phyloP scores from a whole-genome alignment of 2,797 vertebrate species.

The Lagodon rhomboides region DNA sequence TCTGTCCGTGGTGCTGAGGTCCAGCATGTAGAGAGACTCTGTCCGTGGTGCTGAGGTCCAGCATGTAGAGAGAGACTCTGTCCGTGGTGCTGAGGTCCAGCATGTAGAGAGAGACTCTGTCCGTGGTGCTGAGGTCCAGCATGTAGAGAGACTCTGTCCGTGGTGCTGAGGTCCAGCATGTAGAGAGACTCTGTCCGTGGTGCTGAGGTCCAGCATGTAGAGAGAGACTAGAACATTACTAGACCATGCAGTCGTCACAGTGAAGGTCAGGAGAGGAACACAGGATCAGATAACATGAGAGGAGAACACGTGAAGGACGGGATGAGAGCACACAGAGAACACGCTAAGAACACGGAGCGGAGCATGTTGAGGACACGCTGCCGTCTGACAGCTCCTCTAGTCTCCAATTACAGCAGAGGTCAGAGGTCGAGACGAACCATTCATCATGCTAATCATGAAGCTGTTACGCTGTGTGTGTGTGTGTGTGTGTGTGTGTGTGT shows the following conservation, averaged over 20 bases:
- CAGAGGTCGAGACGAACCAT: slow-evolving; percentile 11
- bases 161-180: too few species aligned
- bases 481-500: too few species aligned
- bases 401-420: slow-evolving; percentile 48
- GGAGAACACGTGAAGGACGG: not conserved
- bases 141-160: too few species aligned
- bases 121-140: too few species aligned
- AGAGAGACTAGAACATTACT: not conserved
- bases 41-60: too few species aligned
- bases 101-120: too few species aligned
- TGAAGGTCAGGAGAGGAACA: not conserved
- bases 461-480: not conserved
- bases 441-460: slow-evolving; percentile 35
- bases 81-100: too few species aligned
- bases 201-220: not conserved
- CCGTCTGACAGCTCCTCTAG: slow-evolving; percentile 30
- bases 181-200: not conserved
- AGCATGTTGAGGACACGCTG: not conserved
- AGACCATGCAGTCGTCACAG: not conserved
- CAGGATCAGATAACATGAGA: not conserved
- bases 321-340: not conserved
- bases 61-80: too few species aligned
- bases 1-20: too few species aligned
- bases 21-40: too few species aligned
- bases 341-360: not conserved